phyloP scores from a whole-genome alignment of 2,113 vertebrate species.

The Proterorhinus semilunaris region DNA sequence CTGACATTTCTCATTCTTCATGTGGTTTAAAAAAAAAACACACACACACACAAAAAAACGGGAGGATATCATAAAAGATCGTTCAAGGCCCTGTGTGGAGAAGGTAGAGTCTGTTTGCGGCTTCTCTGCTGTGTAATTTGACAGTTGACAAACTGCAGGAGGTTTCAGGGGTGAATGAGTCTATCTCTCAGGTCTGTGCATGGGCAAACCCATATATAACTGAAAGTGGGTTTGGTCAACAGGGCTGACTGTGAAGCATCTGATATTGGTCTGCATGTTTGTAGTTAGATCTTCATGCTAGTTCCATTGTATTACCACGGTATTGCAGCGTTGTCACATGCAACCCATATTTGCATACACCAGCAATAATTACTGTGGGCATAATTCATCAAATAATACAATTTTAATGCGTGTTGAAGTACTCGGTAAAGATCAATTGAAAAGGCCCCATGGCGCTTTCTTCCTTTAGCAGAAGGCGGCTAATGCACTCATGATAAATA shows the following conservation, averaged over 20 bases:
- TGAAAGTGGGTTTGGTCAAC: background rate
- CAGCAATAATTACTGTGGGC: no score
- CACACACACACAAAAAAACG: no score
- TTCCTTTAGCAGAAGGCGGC: constrained; percentile 71
- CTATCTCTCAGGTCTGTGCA: constrained; percentile 51
- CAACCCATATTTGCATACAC: no score
- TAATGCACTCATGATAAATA: constrained; percentile 82
- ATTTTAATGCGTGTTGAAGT: constrained; percentile 67
- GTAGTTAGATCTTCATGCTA: no score
- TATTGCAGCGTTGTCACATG: no score
- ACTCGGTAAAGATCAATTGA: constrained; percentile 76
- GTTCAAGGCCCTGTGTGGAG: constrained; percentile 29
- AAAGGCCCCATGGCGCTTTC: constrained; percentile 59
- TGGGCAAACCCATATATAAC: constrained; percentile 23
- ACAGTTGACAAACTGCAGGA: constrained; percentile 66
- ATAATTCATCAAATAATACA: background rate
- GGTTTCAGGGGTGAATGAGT: constrained; percentile 56
- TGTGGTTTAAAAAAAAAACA: constrained; percentile 38
- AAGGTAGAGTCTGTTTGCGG: constrained; percentile 24
- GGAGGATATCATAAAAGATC: constrained; percentile 38
- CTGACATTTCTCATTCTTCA: constrained; percentile 50
- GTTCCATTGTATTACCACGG: no score
- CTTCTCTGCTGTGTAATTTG: constrained; percentile 51
- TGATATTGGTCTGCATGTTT: background rate
- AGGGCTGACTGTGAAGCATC: background rate